These are phyloP conservation scores for Rhinella marina DNA, from an alignment of 2,797 vertebrate genomes.

Conservation along the genomic window DNA sequence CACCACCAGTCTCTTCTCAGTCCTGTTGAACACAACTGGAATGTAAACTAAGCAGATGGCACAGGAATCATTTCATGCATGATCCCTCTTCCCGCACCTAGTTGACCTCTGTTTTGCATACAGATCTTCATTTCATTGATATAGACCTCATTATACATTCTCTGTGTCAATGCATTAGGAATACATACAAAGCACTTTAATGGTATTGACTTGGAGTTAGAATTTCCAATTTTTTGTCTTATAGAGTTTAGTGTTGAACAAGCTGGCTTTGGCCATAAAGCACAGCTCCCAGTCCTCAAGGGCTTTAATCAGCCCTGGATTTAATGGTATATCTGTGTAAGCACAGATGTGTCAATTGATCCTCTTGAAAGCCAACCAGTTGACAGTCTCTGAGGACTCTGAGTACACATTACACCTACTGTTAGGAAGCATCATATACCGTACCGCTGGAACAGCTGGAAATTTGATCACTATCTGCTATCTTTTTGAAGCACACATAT, in stretches of 20 bases:
- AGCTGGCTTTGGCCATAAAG: slow-evolving; percentile 22
- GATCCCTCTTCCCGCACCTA: no score
- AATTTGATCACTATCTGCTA: neutral
- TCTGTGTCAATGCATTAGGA: neutral
- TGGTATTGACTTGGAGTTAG: slow-evolving; percentile 5
- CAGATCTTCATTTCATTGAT: neutral
- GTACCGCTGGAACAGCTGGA: neutral
- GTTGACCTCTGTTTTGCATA: neutral
- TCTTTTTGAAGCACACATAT: neutral
- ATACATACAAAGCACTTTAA: neutral
- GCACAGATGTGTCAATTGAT: slow-evolving; percentile 42
- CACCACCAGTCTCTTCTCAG: neutral
- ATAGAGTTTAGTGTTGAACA: neutral
- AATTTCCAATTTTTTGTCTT: slow-evolving; percentile 7
- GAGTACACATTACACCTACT: neutral
- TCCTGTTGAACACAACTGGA: neutral
- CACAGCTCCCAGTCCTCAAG: slow-evolving; percentile 14
- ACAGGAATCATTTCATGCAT: neutral
- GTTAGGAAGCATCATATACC: slow-evolving; percentile 13
- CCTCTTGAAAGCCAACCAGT: slow-evolving; percentile 28
- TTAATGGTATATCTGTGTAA: slow-evolving; percentile 40
- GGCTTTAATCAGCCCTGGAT: slow-evolving; percentile 24
- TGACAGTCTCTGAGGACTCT: neutral
- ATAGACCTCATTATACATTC: neutral
- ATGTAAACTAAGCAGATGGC: neutral